Base-by-base conservation (phyloP, 2,113 vertebrate species). In the Gila orcuttii region DNA sequence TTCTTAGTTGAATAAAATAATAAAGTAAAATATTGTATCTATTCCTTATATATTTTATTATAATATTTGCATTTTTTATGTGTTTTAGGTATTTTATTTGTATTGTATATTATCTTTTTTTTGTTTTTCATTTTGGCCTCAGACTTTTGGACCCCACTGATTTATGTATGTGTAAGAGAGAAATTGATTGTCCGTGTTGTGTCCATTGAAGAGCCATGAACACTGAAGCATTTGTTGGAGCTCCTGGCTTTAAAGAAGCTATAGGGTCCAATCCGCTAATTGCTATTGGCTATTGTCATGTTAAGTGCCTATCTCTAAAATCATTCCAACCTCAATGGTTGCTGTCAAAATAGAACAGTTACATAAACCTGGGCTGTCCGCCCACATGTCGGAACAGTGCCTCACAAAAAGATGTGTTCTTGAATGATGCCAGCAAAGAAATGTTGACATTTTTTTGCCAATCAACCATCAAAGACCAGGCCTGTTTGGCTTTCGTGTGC, bases 381-480 rank as follows among this genome's bases (percentile, higher is more conserved):
- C 50, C 28, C 62, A 83, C 79, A 66, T 69, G 42, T 60, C 64
- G 28, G 64, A 87, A 82, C 73, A 89, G 75, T 59, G 33, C 80
- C 52, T 86, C 87, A 86, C 52, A 79, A 86, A 86, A 88, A 69
- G 69, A 78, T 64, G 52, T 87, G 66, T 50, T 79, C 82, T 81
- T 71, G 42, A 82, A 31, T 89, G 79, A 83, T 85, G 57, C 81
- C 47, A 62, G 87, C 83, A 62, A 88, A 73, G 75, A 78, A 78
- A 74, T 89, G 88, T 85, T 89, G 88, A 89, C 82, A 89, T 89
- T 87, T 86, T 57, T 89, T 85, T 85, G 52, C 86, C 79, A 83
- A 74, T 87, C 88, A 89, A 89, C 86, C 86, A 89, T 89, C 88
- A 89, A 87, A 87, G 85, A 36, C 45, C 47, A 59, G 59, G 74